Evolutionary conservation across 2,797 vertebrate genomes (phyloP).

Genomic region (Parauchenoglanis punctatus): DNA sequence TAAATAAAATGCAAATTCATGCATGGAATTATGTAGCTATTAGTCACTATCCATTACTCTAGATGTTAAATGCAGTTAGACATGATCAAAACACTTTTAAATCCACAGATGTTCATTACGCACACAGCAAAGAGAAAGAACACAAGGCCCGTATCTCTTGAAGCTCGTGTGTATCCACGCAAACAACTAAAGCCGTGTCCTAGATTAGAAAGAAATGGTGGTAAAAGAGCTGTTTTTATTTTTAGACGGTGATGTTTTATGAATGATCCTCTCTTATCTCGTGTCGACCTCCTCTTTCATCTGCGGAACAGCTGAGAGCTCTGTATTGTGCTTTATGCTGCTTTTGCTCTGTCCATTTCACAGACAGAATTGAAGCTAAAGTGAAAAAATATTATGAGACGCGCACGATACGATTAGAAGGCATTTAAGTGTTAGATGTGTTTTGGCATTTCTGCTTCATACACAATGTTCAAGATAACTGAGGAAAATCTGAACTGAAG

Average conservation of each 20-base stretch:
- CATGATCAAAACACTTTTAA: not conserved
- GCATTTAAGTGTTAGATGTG: not conserved
- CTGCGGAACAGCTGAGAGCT: slow-evolving; percentile 32
- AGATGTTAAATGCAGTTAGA: not conserved
- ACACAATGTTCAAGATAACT: not conserved
- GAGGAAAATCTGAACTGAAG: not conserved
- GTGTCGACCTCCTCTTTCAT: slow-evolving; percentile 40
- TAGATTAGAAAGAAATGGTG: slow-evolving; percentile 66
- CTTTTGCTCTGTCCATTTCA: slow-evolving; percentile 17
- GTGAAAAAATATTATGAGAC: not conserved
- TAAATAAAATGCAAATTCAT: slow-evolving; percentile 2
- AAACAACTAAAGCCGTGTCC: slow-evolving; percentile 62
- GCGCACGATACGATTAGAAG: not conserved
- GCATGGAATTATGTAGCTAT: not conserved
- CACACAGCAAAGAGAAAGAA: slow-evolving; percentile 11
- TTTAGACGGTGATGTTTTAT: slow-evolving; percentile 78
- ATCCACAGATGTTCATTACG: slow-evolving; percentile 2
- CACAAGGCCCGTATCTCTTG: not conserved
- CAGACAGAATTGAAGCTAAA: not conserved
- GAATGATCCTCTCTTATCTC: slow-evolving; percentile 64
- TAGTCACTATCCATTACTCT: not conserved
- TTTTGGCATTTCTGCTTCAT: not conserved
- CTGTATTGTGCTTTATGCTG: slow-evolving; percentile 33
- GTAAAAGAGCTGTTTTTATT: slow-evolving; percentile 69
- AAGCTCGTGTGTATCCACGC: slow-evolving; percentile 51